These are phyloP conservation scores for Drosophila pandora DNA, from an alignment of 1,140 invertebrate species.

Conservation along the genomic window DNA sequence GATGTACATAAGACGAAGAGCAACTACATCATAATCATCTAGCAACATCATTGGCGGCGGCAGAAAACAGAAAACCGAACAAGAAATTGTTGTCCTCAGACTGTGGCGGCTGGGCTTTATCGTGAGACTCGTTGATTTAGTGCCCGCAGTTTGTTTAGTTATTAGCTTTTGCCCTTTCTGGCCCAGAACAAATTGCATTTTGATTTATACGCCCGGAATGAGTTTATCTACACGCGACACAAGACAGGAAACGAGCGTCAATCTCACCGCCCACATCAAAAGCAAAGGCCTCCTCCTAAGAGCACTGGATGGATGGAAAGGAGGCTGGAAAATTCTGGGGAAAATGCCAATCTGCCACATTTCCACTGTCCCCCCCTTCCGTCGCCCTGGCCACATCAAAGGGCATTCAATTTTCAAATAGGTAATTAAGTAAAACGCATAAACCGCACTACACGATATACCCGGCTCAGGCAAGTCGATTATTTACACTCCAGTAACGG, in stretches of 20 bases:
- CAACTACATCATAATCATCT: constrained; percentile 71
- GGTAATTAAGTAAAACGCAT: constrained; percentile 82
- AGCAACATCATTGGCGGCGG: constrained; percentile 53
- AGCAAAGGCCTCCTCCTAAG: constrained; percentile 2
- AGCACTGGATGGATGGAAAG: constrained; percentile 7
- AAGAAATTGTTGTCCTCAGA: constrained; percentile 44
- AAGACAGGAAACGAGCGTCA: constrained; percentile 60
- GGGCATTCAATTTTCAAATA: constrained; percentile 76
- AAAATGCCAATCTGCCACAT: constrained; percentile 24
- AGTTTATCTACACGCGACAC: constrained; percentile 66
- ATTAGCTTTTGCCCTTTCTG: constrained; percentile 79
- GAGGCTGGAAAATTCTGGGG: constrained; percentile 23
- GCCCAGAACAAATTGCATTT: constrained; percentile 80
- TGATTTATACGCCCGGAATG: constrained; percentile 72
- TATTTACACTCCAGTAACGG: constrained; percentile 64
- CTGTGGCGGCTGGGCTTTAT: constrained; percentile 53
- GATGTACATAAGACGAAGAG: constrained; percentile 8
- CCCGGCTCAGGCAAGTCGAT: constrained; percentile 51
- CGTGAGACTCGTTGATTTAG: constrained; percentile 75
- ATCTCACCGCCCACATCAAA: constrained; percentile 68
- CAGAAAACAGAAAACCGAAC: constrained; percentile 1
- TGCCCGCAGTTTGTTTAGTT: constrained; percentile 80
- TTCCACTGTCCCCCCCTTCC: not conserved
- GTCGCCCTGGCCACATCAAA: constrained; percentile 66
- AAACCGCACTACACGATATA: constrained; percentile 62